Conservation (phyloP, 2,888 invertebrate species). For the Apamea monoglypha region DNA sequence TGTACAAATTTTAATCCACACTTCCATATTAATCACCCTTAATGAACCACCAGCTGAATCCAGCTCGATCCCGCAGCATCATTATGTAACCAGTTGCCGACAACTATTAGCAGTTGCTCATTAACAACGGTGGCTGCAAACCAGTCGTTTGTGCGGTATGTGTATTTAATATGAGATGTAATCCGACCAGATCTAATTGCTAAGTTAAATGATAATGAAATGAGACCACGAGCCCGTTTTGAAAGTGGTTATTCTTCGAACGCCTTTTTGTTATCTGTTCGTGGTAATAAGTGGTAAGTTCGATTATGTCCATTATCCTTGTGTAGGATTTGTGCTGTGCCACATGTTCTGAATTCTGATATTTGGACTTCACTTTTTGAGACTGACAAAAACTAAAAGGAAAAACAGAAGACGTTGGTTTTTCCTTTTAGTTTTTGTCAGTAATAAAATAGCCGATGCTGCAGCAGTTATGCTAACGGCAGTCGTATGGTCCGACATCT, state of each 20-base stretch:
- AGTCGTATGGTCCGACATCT: too few relatives aligned
- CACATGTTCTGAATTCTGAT: neutral
- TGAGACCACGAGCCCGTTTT: conserved; percentile 49
- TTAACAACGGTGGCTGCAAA: conserved; percentile 40
- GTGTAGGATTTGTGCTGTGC: conserved; percentile 13
- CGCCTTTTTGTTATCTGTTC: conserved; percentile 38
- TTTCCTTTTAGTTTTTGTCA: too few relatives aligned
- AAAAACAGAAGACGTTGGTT: too few relatives aligned
- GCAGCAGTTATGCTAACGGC: too few relatives aligned
- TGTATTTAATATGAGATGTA: conserved; percentile 60
- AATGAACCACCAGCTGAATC: conserved; percentile 42
- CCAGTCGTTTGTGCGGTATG: conserved; percentile 50
- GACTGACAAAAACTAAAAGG: too few relatives aligned
- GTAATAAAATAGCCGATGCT: too few relatives aligned
- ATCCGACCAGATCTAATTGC: conserved; percentile 62
- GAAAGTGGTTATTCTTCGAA: conserved; percentile 60
- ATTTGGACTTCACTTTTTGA: too few relatives aligned
- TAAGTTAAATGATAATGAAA: conserved; percentile 57
- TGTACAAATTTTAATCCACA: conserved; percentile 20
- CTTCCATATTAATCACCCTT: conserved; percentile 43
- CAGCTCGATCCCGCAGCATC: conserved; percentile 27
- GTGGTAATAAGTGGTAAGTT: conserved; percentile 11
- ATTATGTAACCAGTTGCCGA: conserved; percentile 32
- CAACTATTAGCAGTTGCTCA: conserved; percentile 33
- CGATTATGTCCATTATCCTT: conserved; percentile 25